Evolutionary conservation across 2,113 vertebrate species (phyloP).

Genomic region (Opisthocomus hoazin): DNA sequence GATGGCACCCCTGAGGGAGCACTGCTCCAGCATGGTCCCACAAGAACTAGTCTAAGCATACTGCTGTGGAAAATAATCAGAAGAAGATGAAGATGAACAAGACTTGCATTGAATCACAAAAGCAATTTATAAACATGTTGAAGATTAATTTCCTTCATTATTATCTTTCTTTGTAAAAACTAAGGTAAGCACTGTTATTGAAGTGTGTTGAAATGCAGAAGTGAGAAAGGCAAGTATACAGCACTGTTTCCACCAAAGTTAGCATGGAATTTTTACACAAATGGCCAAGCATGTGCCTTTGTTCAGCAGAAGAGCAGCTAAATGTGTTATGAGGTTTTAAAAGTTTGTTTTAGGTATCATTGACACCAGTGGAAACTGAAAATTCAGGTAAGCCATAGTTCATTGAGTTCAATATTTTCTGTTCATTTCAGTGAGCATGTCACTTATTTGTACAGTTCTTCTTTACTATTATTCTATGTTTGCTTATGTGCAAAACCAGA

Average conservation of each 20-base stretch:
- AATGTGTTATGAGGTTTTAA: neutral
- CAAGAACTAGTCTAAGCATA: neutral
- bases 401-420: neutral
- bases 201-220: neutral
- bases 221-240: neutral
- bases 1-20: neutral
- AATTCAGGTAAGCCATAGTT: neutral
- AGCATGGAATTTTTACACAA: rapidly evolving
- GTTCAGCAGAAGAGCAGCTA: neutral
- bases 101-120: neutral
- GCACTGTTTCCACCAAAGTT: neutral
- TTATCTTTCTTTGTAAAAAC: neutral
- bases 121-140: neutral
- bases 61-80: neutral
- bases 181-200: neutral
- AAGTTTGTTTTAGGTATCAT: neutral
- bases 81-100: neutral
- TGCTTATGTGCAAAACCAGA: neutral
- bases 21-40: neutral
- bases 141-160: neutral
- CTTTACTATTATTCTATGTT: neutral
- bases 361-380: neutral
- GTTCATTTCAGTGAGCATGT: neutral
- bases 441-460: neutral
- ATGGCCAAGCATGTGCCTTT: neutral